A percentile compares a stretch with the other conserved stretches of the same genome.
Evolutionary conservation across 2,797 vertebrate species (phyloP).

Genomic region (Leptodactylus fallax): DNA sequence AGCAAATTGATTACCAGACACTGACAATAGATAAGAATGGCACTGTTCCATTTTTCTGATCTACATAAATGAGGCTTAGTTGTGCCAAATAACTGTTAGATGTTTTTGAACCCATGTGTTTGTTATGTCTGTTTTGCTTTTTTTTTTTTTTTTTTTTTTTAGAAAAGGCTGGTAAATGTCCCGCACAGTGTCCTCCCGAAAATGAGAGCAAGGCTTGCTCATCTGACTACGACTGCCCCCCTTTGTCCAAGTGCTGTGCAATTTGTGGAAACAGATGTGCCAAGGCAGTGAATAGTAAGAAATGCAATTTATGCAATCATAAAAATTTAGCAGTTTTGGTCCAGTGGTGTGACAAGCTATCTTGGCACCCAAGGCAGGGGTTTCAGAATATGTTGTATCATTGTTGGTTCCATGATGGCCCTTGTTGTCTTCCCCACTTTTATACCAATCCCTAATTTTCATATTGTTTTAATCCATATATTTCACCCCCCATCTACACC

Average conservation of each 20-base stretch:
- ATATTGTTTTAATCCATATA: not conserved
- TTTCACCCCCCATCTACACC: not conserved
- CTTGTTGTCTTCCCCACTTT: too few species aligned
- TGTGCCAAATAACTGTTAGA: too few species aligned
- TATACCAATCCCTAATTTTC: not conserved
- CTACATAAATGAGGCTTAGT: too few species aligned
- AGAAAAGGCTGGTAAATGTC: constrained; percentile 21
- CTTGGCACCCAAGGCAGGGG: not conserved
- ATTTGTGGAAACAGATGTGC: not conserved
- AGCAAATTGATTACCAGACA: too few species aligned
- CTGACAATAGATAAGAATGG: too few species aligned
- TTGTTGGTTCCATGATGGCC: not conserved
- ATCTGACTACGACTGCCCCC: constrained; percentile 21
- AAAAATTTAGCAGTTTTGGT: not conserved
- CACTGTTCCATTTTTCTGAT: too few species aligned
- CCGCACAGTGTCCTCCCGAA: not conserved
- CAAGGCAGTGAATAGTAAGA: not conserved
- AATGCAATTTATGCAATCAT: not conserved
- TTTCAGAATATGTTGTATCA: not conserved
- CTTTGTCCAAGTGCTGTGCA: constrained; percentile 8
- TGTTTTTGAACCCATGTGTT: not conserved
- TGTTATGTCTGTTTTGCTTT: not conserved
- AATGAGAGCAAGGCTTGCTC: not conserved
- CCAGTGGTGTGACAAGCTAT: not conserved
- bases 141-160: not conserved